These are phyloP conservation scores for Ictidomys tridecemlineatus DNA, from an alignment of 2,113 vertebrate species.

Conservation along the genomic window DNA sequence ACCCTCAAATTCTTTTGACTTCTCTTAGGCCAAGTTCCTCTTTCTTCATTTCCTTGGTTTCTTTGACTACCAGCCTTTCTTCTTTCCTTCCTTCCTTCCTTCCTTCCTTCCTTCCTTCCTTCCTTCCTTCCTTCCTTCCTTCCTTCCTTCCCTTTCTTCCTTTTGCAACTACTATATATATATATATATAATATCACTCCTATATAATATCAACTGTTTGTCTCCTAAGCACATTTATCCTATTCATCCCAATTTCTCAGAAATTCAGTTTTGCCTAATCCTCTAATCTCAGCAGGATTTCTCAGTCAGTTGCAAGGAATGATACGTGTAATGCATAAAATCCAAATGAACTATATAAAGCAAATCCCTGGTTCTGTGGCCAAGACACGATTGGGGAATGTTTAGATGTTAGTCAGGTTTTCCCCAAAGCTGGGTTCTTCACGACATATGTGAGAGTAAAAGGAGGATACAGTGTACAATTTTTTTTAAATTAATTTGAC, in stretches of 20 bases:
- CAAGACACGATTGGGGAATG: background rate
- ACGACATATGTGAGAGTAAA: background rate
- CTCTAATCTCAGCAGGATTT: background rate
- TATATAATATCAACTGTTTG: too few relatives aligned
- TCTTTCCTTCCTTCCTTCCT: too few relatives aligned
- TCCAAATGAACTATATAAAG: background rate
- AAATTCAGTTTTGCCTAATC: conserved; percentile 1
- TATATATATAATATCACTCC: too few relatives aligned
- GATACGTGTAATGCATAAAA: background rate
- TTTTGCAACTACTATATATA: too few relatives aligned
- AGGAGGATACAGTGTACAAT: background rate
- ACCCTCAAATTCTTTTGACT: too few relatives aligned
- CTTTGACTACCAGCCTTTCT: too few relatives aligned
- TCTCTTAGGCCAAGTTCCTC: too few relatives aligned
- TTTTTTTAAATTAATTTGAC: background rate
- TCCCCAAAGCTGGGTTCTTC: background rate
- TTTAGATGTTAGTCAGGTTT: background rate
- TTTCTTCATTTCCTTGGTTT: too few relatives aligned
- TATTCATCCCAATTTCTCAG: background rate
- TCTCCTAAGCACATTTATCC: background rate
- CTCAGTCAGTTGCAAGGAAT: background rate
- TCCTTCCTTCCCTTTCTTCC: too few relatives aligned
- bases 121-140: too few relatives aligned
- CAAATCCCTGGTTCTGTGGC: background rate
- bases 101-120: too few relatives aligned